Conservation (phyloP, 2,888 invertebrate species). For the Napeogenes inachia region DNA sequence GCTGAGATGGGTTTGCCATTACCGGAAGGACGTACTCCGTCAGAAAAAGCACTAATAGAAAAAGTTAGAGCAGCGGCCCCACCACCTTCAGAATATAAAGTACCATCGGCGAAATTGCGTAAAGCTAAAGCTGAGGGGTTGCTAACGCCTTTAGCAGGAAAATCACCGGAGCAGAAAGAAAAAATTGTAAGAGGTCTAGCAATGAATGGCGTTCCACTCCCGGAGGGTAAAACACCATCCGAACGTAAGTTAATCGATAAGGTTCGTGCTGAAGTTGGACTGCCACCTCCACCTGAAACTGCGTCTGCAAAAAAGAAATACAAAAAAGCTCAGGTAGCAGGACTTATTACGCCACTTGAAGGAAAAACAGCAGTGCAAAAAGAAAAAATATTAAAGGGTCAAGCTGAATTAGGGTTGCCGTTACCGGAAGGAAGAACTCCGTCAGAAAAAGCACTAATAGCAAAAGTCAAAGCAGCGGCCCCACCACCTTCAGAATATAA, state of each 20-base stretch:
- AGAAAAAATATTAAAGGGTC: conserved; percentile 27
- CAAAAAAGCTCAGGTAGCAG: conserved; percentile 35
- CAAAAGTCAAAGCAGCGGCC: conserved; percentile 17
- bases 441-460: conserved; percentile 24
- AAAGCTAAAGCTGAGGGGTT: conserved; percentile 30
- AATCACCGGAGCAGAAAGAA: conserved; percentile 35
- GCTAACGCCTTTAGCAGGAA: conserved; percentile 33
- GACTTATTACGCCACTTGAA: conserved; percentile 27
- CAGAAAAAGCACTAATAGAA: conserved; percentile 29
- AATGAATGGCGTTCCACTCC: conserved; percentile 35
- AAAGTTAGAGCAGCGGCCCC: conserved; percentile 21
- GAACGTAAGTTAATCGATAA: conserved; percentile 37
- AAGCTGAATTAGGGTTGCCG: conserved; percentile 26
- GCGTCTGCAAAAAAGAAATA: conserved; percentile 26
- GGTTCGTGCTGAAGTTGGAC: conserved; percentile 34
- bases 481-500: conserved; percentile 1
- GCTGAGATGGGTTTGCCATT: conserved; percentile 28
- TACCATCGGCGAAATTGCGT: not conserved
- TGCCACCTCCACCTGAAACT: conserved; percentile 34
- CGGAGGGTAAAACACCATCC: conserved; percentile 35
- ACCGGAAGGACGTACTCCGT: conserved; percentile 28
- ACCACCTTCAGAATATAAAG: conserved; percentile 4
- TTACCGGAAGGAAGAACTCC: conserved; percentile 24
- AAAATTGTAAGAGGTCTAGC: conserved; percentile 34
- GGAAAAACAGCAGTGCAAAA: conserved; percentile 30